Conservation (phyloP, 2,888 invertebrate species). For the Cistogaster globosa region DNA sequence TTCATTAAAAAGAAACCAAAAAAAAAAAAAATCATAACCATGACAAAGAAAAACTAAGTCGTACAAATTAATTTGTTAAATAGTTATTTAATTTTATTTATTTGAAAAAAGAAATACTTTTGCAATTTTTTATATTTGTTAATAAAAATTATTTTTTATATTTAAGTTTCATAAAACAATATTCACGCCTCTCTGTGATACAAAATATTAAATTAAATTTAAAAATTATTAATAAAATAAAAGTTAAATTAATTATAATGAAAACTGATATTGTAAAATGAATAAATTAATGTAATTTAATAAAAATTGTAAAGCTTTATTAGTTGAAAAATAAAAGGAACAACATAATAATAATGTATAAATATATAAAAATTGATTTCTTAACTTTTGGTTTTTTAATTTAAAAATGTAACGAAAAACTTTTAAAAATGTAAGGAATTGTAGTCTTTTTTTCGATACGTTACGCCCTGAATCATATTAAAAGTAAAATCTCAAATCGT, state of each 20-base stretch:
- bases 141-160: conserved; percentile 23
- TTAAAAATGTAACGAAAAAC: too few species aligned
- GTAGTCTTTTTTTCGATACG: too few species aligned
- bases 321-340: too few species aligned
- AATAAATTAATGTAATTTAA: too few species aligned
- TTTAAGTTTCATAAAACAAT: conserved; percentile 65
- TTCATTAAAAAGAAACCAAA: too few species aligned
- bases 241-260: conserved; percentile 29
- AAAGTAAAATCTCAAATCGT: too few species aligned
- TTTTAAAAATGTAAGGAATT: too few species aligned
- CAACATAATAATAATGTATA: too few species aligned
- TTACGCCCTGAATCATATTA: too few species aligned
- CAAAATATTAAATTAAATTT: conserved; percentile 70
- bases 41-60: conserved; percentile 51
- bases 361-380: too few species aligned
- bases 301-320: too few species aligned
- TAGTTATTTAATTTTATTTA: background rate
- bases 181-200: conserved; percentile 79
- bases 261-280: background rate
- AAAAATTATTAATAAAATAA: conserved; percentile 29
- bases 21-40: conserved; percentile 22
- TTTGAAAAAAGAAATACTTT: background rate
- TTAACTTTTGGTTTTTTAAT: too few species aligned
- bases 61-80: conserved; percentile 39
- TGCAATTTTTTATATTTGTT: conserved; percentile 2